phyloP scores from a whole-genome alignment of 2,797 vertebrate species.

The Phoxinus dragarum region DNA sequence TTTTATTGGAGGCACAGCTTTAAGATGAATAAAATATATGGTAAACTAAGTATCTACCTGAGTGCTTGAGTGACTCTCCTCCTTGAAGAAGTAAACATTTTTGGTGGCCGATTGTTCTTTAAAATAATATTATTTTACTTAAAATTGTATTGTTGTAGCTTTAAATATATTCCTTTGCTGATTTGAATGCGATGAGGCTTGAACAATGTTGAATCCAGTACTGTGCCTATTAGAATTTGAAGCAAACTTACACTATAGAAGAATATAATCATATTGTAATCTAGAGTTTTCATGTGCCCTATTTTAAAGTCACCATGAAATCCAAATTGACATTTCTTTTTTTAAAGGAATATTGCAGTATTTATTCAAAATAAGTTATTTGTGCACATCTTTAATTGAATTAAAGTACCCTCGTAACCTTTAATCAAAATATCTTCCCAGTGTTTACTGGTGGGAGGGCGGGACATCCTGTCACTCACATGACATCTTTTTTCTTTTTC shows the following conservation, averaged over 20 bases:
- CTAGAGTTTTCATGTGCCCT: not conserved
- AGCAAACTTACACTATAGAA: not conserved
- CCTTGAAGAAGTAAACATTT: not conserved
- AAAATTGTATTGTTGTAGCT: not conserved
- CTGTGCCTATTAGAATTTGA: not conserved
- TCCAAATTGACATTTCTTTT: not conserved
- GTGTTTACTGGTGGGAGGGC: too few relatives aligned
- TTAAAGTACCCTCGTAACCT: too few relatives aligned
- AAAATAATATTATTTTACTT: not conserved
- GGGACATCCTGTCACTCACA: not conserved
- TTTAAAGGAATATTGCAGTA: not conserved
- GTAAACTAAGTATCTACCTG: not conserved
- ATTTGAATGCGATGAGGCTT: not conserved
- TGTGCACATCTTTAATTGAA: not conserved
- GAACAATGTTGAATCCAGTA: not conserved
- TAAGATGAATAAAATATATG: not conserved
- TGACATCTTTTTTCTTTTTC: too few relatives aligned
- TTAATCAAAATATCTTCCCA: too few relatives aligned
- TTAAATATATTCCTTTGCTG: not conserved
- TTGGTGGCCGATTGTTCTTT: not conserved
- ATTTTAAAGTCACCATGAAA: not conserved
- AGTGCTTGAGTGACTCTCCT: not conserved
- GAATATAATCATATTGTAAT: not conserved
- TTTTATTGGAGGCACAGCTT: not conserved
- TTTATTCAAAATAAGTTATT: not conserved